These are phyloP conservation scores for Geococcyx californianus DNA, from an alignment of 2,113 vertebrate genomes.

Conservation along the genomic window DNA sequence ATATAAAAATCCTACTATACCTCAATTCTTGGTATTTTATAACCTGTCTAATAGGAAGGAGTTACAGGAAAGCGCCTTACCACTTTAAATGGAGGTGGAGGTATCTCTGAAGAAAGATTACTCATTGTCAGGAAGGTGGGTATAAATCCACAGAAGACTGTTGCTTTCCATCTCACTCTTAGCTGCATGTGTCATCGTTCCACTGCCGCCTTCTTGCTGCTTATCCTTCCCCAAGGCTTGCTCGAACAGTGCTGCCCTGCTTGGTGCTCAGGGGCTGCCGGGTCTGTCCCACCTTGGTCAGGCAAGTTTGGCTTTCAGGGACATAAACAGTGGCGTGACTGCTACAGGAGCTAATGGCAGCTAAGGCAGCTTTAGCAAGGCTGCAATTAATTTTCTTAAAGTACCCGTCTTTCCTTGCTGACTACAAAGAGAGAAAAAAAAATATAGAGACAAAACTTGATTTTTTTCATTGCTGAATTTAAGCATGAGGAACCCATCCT, in stretches of 20 bases:
- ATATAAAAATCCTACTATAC: neutral
- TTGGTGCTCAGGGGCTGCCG: neutral
- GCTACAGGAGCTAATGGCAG: neutral
- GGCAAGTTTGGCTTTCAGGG: neutral
- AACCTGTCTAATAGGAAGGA: neutral
- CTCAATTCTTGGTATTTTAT: neutral
- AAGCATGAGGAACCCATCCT: neutral
- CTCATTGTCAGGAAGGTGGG: neutral
- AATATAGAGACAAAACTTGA: neutral
- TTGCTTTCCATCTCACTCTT: neutral
- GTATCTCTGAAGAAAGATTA: neutral
- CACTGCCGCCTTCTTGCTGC: neutral
- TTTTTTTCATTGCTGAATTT: neutral
- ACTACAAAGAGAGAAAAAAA: neutral
- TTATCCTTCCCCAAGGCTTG: rapidly evolving
- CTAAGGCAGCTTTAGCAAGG: neutral
- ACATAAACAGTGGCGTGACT: rapidly evolving
- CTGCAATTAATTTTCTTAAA: neutral
- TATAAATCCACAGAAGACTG: neutral
- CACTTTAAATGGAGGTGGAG: neutral
- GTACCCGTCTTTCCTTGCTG: neutral
- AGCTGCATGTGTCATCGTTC: neutral
- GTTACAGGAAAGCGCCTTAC: neutral
- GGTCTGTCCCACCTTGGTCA: neutral
- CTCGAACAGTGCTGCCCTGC: rapidly evolving